Evolutionary conservation across 2,797 vertebrate genomes (phyloP), one percentile per base, ranked within the genome.

Genomic region (Eleutherodactylus coqui): DNA sequence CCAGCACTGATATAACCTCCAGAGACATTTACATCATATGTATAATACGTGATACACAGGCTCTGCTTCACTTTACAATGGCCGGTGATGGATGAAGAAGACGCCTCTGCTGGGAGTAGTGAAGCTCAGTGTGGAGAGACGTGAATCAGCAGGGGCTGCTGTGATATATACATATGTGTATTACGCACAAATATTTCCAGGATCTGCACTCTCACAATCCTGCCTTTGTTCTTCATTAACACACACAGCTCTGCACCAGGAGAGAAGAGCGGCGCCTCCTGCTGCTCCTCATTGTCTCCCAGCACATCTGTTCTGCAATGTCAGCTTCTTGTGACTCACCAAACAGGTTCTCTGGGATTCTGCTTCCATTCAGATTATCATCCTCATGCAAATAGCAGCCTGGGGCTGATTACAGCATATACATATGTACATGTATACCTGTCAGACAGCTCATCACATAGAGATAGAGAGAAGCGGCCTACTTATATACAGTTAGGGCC

Each of bases 231-330:
- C 67, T 17, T 43, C 8, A 69, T 34, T 21, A 69, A 69, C 17
- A 27, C 36, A 36, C 34, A 32, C 29, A 36, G 14, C 62, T 38
- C 2, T 73, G 24, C 64, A 49, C 3, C 36, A 29, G 1, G 51
- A 34, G 41, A 36, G 4, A 29, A n/a, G 43, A 38, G 8, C 17
- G 34, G 19, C 64, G 76, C 38, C 45, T 72, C 62, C 84, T 79
- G 75, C 84, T 79, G 75, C 38, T 62, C 47, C 11, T 32, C 69
- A 72, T 85, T 85, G 67, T 85, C 41, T 69, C 47, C 0, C 13
- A 60, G 70, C 36, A 79, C 76, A 73, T 85, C 76, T 79, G 76
- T 36, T 79, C 69, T 79, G n/a, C 8, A 79, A 70, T 70, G 47
- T 53, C 32, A 69, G 32, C n/a, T 38, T 69, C 43, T 72, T 47